Conservation (phyloP, 2,888 invertebrate species). For the Cylloceria caligata region DNA sequence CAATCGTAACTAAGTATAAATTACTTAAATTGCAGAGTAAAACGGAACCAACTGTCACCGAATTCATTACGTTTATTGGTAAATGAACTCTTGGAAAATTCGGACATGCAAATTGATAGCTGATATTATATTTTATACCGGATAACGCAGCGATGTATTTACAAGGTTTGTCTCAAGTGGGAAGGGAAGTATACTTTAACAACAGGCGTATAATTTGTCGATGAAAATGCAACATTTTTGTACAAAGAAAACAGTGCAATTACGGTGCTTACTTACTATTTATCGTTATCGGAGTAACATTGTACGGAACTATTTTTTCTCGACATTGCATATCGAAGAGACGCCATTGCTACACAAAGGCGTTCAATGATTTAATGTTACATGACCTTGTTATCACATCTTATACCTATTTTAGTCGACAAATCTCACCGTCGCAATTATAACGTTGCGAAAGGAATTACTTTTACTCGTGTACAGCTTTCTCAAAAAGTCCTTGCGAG, state of each 20-base stretch:
- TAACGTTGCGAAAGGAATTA: slow-evolving; percentile 3
- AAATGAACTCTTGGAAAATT: too few relatives aligned
- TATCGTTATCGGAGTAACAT: slow-evolving; percentile 60
- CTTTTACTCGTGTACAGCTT: slow-evolving; percentile 8
- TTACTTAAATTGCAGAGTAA: too few relatives aligned
- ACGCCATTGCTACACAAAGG: background rate
- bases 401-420: slow-evolving; percentile 43
- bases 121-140: too few relatives aligned
- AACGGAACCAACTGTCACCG: too few relatives aligned
- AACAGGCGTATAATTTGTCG: background rate
- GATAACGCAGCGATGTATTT: background rate
- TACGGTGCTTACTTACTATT: slow-evolving; percentile 19
- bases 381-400: slow-evolving; percentile 64
- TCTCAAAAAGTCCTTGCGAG: slow-evolving; percentile 22
- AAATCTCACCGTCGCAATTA: background rate
- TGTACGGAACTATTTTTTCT: slow-evolving; percentile 27
- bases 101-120: too few relatives aligned
- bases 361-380: too few relatives aligned
- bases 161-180: background rate
- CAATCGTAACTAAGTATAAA: too few relatives aligned
- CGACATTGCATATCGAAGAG: background rate
- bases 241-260: background rate
- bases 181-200: background rate
- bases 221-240: background rate
- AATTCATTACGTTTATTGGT: too few relatives aligned